These are phyloP conservation scores for Paracanthobrama guichenoti DNA, from an alignment of 2,113 vertebrate species.

Conservation along the genomic window DNA sequence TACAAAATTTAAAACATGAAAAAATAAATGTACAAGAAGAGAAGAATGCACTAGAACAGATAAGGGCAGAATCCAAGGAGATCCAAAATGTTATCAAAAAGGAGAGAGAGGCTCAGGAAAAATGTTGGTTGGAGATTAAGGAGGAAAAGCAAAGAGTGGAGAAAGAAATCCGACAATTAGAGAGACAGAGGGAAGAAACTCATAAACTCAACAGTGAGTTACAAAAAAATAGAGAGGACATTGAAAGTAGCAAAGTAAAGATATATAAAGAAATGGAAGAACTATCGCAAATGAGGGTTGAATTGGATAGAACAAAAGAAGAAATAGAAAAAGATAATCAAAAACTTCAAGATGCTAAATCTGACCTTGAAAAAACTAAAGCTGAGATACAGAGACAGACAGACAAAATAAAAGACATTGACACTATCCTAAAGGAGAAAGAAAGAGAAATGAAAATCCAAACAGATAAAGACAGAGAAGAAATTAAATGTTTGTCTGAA, in stretches of 20 bases:
- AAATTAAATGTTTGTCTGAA: conserved; percentile 15
- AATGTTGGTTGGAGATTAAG: background rate
- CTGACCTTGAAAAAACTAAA: background rate
- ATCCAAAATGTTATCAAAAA: conserved; percentile 8
- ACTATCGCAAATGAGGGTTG: background rate
- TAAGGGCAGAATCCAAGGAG: background rate
- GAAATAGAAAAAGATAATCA: conserved; percentile 15
- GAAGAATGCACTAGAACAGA: background rate
- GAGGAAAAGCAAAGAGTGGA: background rate
- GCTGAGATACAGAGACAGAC: conserved; percentile 10
- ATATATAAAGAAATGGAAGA: conserved; percentile 23
- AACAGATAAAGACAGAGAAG: conserved; percentile 14
- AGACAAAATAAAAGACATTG: conserved; percentile 18
- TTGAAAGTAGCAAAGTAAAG: conserved; percentile 1
- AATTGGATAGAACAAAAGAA: conserved; percentile 4
- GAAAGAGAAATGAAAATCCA: conserved; percentile 10
- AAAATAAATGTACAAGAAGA: background rate
- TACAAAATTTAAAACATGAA: conserved; percentile 9
- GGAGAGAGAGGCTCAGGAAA: background rate
- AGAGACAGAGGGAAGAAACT: conserved; percentile 26
- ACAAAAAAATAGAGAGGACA: background rate
- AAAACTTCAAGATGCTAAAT: background rate
- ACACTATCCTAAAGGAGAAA: conserved; percentile 6
- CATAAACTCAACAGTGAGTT: background rate
- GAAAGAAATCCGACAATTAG: background rate